Percentiles rank a stretch among this genome's conserved stretches.
These are phyloP conservation scores for Pterostichus niger DNA, from an alignment of 2,888 invertebrate species.

Conservation along the genomic window DNA sequence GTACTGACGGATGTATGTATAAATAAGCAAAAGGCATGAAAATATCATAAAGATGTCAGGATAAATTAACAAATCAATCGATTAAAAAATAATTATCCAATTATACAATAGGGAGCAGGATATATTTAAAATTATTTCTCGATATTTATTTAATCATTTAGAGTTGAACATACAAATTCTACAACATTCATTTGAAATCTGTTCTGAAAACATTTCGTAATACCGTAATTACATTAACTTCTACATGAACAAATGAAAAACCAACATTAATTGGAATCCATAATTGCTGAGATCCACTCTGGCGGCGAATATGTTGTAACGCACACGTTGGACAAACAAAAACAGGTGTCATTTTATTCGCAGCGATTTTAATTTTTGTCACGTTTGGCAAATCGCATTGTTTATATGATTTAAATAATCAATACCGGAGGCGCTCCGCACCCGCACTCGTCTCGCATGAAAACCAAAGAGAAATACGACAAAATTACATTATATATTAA, in stretches of 20 bases:
- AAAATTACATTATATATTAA: conserved; percentile 59
- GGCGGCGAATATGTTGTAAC: conserved; percentile 5
- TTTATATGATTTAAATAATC: conserved; percentile 64
- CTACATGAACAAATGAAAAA: neutral
- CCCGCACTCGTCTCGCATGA: neutral
- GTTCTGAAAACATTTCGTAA: no score
- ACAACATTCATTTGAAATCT: no score
- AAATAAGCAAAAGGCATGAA: no score
- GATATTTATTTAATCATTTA: no score
- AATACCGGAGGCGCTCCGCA: conserved; percentile 11
- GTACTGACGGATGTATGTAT: no score
- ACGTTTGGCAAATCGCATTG: conserved; percentile 59
- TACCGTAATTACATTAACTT: neutral
- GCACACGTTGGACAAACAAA: conserved; percentile 39
- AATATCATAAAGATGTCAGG: no score
- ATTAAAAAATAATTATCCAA: no score
- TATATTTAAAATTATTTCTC: no score
- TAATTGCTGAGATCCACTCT: conserved; percentile 18
- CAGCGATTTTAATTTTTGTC: conserved; percentile 57
- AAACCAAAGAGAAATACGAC: neutral
- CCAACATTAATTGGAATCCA: conserved; percentile 19
- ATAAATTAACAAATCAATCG: no score
- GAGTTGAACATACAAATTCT: no score
- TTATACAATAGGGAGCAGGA: no score
- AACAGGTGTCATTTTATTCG: conserved; percentile 59